phyloP scores from a whole-genome alignment of 2,797 vertebrate genomes.

The Euthynnus affinis region DNA sequence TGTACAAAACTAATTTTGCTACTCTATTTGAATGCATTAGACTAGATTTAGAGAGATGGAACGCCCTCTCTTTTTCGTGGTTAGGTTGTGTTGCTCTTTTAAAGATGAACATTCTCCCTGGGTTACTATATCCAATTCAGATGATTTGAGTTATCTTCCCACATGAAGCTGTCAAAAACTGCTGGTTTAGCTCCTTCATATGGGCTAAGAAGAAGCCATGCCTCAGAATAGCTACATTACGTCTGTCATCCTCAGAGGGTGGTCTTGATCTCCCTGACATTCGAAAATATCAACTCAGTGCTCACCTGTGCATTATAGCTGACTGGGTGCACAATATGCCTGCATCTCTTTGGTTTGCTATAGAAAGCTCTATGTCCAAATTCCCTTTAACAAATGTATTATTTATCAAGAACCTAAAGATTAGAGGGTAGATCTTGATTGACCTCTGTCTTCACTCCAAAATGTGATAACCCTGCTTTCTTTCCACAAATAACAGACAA shows the following conservation, averaged over 20 bases:
- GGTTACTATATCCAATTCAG: constrained; percentile 6
- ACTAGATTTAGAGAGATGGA: not conserved
- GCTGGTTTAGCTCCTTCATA: constrained; percentile 4
- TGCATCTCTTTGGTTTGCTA: not conserved
- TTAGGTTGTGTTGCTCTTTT: not conserved
- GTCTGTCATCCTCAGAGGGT: not conserved
- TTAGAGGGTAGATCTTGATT: not conserved
- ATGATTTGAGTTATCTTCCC: not conserved
- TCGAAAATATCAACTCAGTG: not conserved
- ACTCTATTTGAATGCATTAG: too few species aligned
- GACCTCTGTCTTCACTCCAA: not conserved
- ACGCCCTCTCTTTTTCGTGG: not conserved
- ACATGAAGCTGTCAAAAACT: not conserved
- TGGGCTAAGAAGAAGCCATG: constrained; percentile 7
- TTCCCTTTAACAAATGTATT: not conserved
- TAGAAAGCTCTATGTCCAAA: not conserved
- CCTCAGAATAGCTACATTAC: not conserved
- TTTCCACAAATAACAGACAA: not conserved
- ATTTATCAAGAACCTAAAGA: not conserved
- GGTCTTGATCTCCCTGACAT: not conserved
- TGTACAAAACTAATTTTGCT: too few species aligned
- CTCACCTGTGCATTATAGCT: not conserved
- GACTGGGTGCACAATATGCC: not conserved
- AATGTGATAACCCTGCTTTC: not conserved
- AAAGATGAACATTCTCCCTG: constrained; percentile 8